Percentiles rank a stretch among this genome's conserved stretches.
Conservation (phyloP, 2,888 invertebrate genomes). For the Parasteatoda lunata region DNA sequence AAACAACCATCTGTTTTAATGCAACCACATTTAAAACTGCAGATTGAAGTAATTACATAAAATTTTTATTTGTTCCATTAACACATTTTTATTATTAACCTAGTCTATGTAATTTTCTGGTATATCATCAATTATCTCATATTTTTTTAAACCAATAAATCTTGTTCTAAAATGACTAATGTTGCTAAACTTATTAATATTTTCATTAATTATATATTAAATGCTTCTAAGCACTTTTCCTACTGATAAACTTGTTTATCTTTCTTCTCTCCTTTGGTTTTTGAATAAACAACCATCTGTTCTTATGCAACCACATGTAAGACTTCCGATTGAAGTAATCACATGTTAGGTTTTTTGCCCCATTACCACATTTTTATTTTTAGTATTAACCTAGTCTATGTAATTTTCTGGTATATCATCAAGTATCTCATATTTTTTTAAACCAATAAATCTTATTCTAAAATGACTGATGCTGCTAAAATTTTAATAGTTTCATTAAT, state of each 20-base stretch:
- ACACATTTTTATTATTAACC: neutral
- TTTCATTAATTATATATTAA: neutral
- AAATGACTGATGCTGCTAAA: neutral
- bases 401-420: neutral
- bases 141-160: neutral
- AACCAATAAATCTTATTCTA: neutral
- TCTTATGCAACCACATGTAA: slow-evolving; percentile 64
- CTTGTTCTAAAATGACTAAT: neutral
- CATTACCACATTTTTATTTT: no score
- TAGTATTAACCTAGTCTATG: neutral
- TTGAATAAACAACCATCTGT: slow-evolving; percentile 69
- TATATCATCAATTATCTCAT: neutral
- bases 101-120: neutral
- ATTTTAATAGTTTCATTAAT: no score
- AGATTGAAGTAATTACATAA: slow-evolving; percentile 56
- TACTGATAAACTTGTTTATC: slow-evolving; percentile 63
- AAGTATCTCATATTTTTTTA: neutral
- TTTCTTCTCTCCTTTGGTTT: slow-evolving; percentile 70
- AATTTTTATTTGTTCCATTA: neutral
- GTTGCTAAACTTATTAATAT: no score
- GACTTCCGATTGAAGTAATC: no score
- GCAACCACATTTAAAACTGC: slow-evolving; percentile 63
- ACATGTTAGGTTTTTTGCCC: no score
- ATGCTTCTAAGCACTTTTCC: slow-evolving; percentile 31
- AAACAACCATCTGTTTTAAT: slow-evolving; percentile 68